Base-by-base conservation (phyloP, 2,888 invertebrate genomes). In the Athalia circularis region DNA sequence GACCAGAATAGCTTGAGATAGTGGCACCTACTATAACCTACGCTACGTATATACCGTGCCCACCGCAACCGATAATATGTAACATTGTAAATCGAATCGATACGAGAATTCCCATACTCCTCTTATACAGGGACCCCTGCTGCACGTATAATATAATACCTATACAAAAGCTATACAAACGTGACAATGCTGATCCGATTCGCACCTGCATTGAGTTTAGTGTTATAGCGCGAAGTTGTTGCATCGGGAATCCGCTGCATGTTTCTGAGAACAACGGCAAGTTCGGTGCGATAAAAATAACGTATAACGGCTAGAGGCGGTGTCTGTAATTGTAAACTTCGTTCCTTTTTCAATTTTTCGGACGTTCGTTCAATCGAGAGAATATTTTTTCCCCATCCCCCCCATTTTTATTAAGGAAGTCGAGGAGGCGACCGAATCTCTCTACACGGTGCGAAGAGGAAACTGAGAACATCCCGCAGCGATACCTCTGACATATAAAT, bases 1-100 rank as follows among this genome's bases (percentile, higher is more conserved):
- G 13, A 15, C 7, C 48, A 65, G 47, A 65, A 65, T 65, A 48
- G 65, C 65, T 65, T 65, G 65, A 65, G 65, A 65, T 65, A 65
- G 48, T 65, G 2, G 29, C 29, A 29, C 29, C 29, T 29, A 29
- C 29, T 29, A 29, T 29, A 29, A 29, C 29, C 29, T 29, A 29
- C 29, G 29, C 29, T 29, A 29, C 29, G 29, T 29, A 65, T 45
- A 48, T 11, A 15, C 65, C 48, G 47, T 15, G 48, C 47, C 48
- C 65, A n/a, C 48, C 48, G 47, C 47, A n/a, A 7, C 65, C 29
- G 29, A 29, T 29, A 48, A 45, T 65, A 65, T 65, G 48, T 65
- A 48, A 48, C 47, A 48, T 48, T 9, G 48, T 48, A 29, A 65
- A 65, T 65, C 15, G 65, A 65, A 65, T 65, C 13, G 65, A 65